Conservation (phyloP, 2,888 invertebrate genomes). For the Polydrusus cervinus region DNA sequence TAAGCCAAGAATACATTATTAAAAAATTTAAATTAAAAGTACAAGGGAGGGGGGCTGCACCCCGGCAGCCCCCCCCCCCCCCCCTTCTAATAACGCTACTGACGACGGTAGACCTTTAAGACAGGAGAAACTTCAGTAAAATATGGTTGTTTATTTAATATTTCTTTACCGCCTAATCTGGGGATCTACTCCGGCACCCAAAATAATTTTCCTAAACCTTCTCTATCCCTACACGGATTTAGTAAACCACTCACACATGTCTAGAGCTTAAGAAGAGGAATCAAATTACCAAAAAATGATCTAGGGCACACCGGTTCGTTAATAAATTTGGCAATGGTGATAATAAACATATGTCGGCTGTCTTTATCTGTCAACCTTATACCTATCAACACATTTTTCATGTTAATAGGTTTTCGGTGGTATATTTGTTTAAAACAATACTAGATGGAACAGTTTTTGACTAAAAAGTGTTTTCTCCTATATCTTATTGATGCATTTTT, state of each 20-base stretch:
- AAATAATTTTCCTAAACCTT: not conserved
- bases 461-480: not conserved
- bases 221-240: not conserved
- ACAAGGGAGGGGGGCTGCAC: no score
- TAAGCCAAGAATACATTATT: no score
- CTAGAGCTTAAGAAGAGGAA: not conserved
- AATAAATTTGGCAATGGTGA: constrained; percentile 14
- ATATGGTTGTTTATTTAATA: no score
- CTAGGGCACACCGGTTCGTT: not conserved
- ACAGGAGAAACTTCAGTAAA: no score
- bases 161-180: no score
- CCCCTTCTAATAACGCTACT: no score
- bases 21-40: no score
- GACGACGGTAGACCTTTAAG: no score
- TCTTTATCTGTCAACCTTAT: constrained; percentile 22
- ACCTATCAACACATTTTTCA: constrained; percentile 14
- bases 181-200: no score
- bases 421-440: not conserved
- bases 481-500: not conserved
- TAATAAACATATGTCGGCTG: constrained; percentile 19
- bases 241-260: constrained; percentile 11
- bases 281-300: constrained; percentile 17
- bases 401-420: constrained; percentile 23
- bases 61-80: no score
- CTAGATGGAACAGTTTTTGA: constrained; percentile 19